These are phyloP conservation scores for Gobio gobio DNA, from an alignment of 2,113 vertebrate species.

Conservation along the genomic window DNA sequence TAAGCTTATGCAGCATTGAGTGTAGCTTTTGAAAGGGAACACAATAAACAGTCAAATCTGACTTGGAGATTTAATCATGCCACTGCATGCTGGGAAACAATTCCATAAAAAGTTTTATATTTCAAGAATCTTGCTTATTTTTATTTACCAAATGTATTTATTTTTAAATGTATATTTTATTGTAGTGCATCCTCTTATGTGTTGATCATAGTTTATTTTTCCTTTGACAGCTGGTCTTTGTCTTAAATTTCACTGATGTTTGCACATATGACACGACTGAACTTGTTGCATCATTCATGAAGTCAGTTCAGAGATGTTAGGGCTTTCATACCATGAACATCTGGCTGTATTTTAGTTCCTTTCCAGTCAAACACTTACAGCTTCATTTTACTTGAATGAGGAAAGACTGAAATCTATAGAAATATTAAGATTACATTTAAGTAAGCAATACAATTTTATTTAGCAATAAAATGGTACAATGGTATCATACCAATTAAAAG, in stretches of 20 bases:
- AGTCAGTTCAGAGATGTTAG: background rate
- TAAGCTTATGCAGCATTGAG: no score
- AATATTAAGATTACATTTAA: background rate
- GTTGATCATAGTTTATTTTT: background rate
- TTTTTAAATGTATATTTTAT: background rate
- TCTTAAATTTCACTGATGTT: background rate
- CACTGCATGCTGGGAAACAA: no score
- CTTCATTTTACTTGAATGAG: no score
- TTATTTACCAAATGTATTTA: background rate
- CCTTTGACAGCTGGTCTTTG: background rate
- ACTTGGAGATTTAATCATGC: background rate
- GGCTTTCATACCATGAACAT: background rate
- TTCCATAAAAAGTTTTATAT: no score
- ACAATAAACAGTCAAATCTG: background rate
- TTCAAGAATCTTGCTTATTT: background rate
- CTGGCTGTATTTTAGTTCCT: background rate
- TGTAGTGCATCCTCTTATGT: background rate
- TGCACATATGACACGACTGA: background rate
- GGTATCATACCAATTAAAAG: background rate
- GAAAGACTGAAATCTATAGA: background rate
- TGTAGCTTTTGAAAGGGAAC: no score
- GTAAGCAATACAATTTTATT: background rate
- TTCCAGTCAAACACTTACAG: background rate
- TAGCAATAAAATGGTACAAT: background rate
- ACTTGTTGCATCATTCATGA: background rate